phyloP scores from a whole-genome alignment of 2,113 vertebrate genomes.

The Chaenocephalus aceratus region DNA sequence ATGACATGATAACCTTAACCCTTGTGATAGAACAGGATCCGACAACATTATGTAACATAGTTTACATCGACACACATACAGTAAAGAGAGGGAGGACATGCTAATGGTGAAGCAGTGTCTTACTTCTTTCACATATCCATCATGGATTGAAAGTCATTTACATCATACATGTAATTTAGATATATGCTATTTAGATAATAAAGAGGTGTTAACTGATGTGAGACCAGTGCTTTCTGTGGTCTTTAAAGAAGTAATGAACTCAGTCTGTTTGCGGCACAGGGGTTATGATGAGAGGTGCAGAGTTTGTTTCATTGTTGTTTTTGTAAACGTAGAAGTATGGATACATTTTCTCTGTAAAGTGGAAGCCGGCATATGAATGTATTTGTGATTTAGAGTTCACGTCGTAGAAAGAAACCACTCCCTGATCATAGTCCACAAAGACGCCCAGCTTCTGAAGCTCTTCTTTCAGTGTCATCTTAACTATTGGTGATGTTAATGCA shows the following conservation, averaged over 20 bases:
- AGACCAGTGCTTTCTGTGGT: background rate
- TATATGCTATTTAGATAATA: background rate
- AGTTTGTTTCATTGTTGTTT: background rate
- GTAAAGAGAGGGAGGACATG: background rate
- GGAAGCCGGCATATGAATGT: conserved; percentile 77
- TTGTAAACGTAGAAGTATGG: conserved; percentile 75
- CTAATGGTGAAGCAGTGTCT: too few relatives aligned
- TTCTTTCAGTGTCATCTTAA: conserved; percentile 53
- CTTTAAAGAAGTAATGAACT: background rate
- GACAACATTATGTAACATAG: background rate
- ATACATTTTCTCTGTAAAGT: conserved; percentile 81
- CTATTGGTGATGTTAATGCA: background rate
- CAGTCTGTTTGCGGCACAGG: conserved; percentile 22
- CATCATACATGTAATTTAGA: too few relatives aligned
- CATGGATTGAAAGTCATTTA: background rate
- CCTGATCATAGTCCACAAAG: conserved; percentile 81
- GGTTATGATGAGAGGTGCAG: conserved; percentile 29
- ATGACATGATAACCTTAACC: background rate
- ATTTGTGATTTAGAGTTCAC: conserved; percentile 60
- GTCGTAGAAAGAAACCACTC: conserved; percentile 85
- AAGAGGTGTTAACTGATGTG: background rate
- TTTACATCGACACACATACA: background rate
- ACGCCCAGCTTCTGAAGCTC: conserved; percentile 80
- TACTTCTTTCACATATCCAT: background rate
- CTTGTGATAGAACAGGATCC: background rate